Evolutionary conservation across 2,797 vertebrate genomes (phyloP).

Genomic region (Oreonectes daqikongensis): DNA sequence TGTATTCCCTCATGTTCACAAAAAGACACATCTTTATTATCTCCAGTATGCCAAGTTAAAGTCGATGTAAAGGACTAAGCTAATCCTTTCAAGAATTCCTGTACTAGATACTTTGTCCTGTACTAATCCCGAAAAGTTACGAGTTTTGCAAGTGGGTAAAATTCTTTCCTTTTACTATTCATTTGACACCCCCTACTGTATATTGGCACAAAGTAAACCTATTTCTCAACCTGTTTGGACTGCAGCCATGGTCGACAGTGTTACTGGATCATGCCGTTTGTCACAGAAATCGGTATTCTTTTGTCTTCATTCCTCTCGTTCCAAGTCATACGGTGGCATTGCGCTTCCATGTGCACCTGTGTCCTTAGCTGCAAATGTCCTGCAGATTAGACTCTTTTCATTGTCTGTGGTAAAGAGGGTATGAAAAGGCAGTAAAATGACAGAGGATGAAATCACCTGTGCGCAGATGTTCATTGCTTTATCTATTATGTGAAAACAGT

Average conservation of each 20-base stretch:
- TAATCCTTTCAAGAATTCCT: slow-evolving; percentile 18
- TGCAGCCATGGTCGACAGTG: neutral
- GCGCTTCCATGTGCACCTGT: slow-evolving; percentile 28
- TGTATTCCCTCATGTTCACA: slow-evolving; percentile 11
- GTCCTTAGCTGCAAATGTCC: slow-evolving; percentile 19
- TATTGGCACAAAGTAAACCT: too few species aligned
- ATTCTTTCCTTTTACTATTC: too few species aligned
- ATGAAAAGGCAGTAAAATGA: slow-evolving; percentile 1
- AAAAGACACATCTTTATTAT: slow-evolving; percentile 27
- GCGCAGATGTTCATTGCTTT: neutral
- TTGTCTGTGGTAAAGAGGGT: too few species aligned
- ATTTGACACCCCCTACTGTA: too few species aligned
- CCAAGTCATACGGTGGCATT: neutral
- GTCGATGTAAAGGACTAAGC: neutral
- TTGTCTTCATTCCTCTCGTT: too few species aligned
- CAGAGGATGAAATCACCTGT: neutral
- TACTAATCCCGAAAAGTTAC: slow-evolving; percentile 15
- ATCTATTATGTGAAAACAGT: neutral
- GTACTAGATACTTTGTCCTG: neutral
- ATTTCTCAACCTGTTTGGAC: neutral
- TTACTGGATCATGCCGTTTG: neutral
- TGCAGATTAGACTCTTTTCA: slow-evolving; percentile 23
- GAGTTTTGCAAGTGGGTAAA: too few species aligned
- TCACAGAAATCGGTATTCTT: neutral
- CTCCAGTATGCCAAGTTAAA: slow-evolving; percentile 1